Conservation (phyloP, 2,888 invertebrate genomes). For the Bedellia somnulentella region DNA sequence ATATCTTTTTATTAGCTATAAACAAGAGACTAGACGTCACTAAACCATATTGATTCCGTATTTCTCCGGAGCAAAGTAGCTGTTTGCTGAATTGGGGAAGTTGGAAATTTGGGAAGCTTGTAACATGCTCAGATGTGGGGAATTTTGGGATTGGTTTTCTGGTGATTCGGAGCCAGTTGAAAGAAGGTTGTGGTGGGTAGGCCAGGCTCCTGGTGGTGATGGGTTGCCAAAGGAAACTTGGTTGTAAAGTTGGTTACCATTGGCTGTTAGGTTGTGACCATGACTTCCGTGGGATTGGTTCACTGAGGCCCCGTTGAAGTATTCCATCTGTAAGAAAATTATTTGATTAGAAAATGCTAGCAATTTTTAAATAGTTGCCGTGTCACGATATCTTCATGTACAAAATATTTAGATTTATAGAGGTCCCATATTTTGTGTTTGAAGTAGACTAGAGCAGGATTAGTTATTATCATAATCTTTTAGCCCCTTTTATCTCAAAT, state of each 20-base stretch:
- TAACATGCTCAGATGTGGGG: constrained; percentile 48
- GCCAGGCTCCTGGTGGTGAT: constrained; percentile 45
- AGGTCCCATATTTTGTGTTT: no score
- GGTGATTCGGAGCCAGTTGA: constrained; percentile 47
- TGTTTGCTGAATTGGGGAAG: constrained; percentile 52
- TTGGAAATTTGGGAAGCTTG: constrained; percentile 54
- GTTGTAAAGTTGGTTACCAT: constrained; percentile 53
- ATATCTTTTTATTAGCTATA: no score
- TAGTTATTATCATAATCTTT: no score
- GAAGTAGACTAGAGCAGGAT: no score
- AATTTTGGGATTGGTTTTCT: constrained; percentile 45
- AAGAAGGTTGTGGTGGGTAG: constrained; percentile 49
- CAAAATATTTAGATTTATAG: no score
- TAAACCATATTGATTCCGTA: constrained; percentile 60
- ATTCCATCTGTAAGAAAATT: constrained; percentile 42
- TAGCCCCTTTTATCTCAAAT: no score
- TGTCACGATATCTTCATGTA: no score
- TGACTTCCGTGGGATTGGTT: constrained; percentile 46
- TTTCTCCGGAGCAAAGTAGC: constrained; percentile 54
- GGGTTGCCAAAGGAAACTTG: constrained; percentile 55
- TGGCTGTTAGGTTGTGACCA: constrained; percentile 42
- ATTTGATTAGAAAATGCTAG: no score
- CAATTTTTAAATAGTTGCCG: no score
- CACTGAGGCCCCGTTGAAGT: constrained; percentile 50
- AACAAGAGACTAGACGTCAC: constrained; percentile 24